Percentiles rank a stretch among this genome's conserved stretches.
phyloP scores from a whole-genome alignment of 2,113 vertebrate species.

The Theropithecus gelada region DNA sequence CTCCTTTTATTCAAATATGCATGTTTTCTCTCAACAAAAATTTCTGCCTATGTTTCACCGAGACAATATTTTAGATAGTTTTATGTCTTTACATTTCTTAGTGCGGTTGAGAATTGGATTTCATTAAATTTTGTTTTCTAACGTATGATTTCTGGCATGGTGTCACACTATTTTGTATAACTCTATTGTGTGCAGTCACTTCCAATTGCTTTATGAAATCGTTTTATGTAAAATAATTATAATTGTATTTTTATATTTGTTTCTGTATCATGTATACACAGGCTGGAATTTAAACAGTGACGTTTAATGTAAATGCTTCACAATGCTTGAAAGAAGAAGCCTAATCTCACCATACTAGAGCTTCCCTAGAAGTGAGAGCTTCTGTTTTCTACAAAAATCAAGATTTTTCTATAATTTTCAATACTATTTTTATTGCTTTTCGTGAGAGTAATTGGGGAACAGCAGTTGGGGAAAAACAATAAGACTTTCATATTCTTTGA shows the following conservation, averaged over 20 bases:
- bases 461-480: background rate
- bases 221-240: background rate
- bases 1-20: background rate
- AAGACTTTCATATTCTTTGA: background rate
- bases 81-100: background rate
- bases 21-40: background rate
- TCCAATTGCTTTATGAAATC: background rate
- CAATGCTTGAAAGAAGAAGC: background rate
- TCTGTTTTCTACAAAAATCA: background rate
- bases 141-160: background rate
- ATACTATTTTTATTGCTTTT: background rate
- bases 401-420: background rate
- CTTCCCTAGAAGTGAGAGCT: background rate
- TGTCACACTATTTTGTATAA: background rate
- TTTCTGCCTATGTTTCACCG: background rate
- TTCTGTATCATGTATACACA: background rate
- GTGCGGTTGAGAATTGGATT: background rate
- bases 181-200: background rate
- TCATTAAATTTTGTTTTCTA: constrained; percentile 1
- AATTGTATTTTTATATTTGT: background rate
- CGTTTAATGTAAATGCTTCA: background rate
- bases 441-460: background rate
- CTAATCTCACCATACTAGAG: background rate
- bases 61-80: background rate
- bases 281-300: background rate